These are phyloP conservation scores for Cyclophora albipunctata DNA, from an alignment of 2,888 invertebrate genomes.

Conservation along the genomic window DNA sequence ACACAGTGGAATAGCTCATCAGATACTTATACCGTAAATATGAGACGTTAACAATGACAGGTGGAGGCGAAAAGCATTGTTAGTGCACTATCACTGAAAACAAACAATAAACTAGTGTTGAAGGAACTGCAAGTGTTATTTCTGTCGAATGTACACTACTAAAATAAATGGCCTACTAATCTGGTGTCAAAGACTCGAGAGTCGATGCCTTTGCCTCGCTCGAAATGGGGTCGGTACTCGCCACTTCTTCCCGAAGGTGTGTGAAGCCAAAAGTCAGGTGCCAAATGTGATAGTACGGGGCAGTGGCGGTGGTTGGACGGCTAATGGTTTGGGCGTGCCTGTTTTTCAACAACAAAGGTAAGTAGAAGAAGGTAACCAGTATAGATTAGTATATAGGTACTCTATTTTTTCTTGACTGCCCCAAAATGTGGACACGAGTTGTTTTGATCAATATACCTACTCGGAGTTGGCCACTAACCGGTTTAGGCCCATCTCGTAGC, in stretches of 20 bases:
- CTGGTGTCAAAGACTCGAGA: slow-evolving; percentile 49
- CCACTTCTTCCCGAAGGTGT: slow-evolving; percentile 35
- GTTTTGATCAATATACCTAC: not conserved
- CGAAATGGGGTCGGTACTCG: slow-evolving; percentile 37
- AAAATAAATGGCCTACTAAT: slow-evolving; percentile 54
- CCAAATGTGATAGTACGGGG: slow-evolving; percentile 18
- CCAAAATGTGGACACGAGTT: no score
- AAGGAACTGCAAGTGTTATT: slow-evolving; percentile 49
- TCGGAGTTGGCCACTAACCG: not conserved
- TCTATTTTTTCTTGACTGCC: no score
- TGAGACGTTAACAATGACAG: no score
- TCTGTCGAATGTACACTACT: slow-evolving; percentile 37
- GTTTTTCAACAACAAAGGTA: no score
- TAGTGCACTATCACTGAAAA: slow-evolving; percentile 14
- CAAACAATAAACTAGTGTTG: slow-evolving; percentile 35
- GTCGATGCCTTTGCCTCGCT: slow-evolving; percentile 42
- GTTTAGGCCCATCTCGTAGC: no score
- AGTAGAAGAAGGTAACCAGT: no score
- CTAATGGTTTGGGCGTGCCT: no score
- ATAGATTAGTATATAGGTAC: no score
- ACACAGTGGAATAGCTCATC: no score
- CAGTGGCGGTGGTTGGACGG: no score
- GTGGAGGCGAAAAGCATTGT: no score
- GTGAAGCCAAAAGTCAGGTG: slow-evolving; percentile 26
- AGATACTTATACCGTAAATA: no score